Conservation (phyloP, 2,797 vertebrate genomes). For the Acomys russatus region DNA sequence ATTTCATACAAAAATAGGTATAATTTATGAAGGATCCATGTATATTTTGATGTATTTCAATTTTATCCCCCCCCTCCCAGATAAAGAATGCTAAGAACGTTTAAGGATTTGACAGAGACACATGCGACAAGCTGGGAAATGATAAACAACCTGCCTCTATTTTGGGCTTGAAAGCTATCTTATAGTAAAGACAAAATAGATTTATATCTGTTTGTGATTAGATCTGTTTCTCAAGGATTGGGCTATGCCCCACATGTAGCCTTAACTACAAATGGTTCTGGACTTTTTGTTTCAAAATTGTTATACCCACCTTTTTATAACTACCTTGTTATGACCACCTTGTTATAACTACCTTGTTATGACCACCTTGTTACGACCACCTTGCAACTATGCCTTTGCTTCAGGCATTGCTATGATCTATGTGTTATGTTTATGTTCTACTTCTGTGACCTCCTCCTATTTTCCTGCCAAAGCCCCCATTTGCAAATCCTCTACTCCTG, state of each 20-base stretch:
- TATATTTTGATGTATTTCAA: no score
- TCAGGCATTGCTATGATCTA: neutral
- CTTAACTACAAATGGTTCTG: neutral
- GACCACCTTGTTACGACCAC: no score
- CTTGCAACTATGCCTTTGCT: neutral
- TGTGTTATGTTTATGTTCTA: neutral
- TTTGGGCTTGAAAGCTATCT: neutral
- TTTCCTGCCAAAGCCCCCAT: neutral
- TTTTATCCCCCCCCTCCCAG: no score
- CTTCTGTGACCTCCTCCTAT: neutral
- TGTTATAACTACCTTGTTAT: no score
- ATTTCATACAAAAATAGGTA: neutral
- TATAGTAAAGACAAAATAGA: neutral
- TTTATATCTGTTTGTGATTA: neutral
- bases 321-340: no score
- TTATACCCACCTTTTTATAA: no score
- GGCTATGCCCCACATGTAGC: no score
- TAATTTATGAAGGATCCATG: neutral
- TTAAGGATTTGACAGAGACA: neutral
- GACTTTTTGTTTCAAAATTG: neutral
- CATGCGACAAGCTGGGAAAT: neutral
- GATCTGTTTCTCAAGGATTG: neutral
- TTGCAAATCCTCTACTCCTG: neutral
- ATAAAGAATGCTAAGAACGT: neutral
- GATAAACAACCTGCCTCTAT: neutral